phyloP scores from a whole-genome alignment of 2,888 invertebrate species.

The Frankliniella fusca region DNA sequence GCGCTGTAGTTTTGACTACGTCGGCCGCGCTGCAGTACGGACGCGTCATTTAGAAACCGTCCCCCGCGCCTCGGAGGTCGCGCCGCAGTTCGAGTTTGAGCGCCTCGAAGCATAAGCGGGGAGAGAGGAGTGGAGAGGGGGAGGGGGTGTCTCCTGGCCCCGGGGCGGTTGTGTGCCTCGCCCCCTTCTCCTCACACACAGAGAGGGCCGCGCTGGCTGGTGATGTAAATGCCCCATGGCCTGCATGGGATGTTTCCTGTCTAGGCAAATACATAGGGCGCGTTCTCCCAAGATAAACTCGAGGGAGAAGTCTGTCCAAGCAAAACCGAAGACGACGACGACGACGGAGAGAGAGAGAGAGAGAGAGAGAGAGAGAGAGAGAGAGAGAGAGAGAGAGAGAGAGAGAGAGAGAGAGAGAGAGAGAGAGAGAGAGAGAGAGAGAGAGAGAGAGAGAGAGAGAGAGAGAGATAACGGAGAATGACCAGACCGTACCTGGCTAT shows the following conservation, averaged over 20 bases:
- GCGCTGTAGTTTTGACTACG: too few relatives aligned
- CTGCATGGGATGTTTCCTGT: neutral
- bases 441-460: conserved; percentile 6
- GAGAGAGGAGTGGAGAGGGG: too few relatives aligned
- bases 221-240: neutral
- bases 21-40: too few relatives aligned
- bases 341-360: neutral
- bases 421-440: conserved; percentile 1
- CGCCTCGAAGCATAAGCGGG: too few relatives aligned
- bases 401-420: conserved; percentile 1
- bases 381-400: neutral
- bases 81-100: too few relatives aligned
- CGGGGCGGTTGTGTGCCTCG: too few relatives aligned
- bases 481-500: neutral
- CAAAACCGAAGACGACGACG: neutral
- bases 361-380: neutral
- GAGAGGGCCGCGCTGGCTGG: neutral
- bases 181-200: neutral
- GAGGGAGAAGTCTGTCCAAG: neutral
- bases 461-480: conserved; percentile 8
- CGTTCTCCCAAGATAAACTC: neutral
- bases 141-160: too few relatives aligned
- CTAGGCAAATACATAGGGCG: neutral
- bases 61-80: too few relatives aligned
- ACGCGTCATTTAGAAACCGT: too few relatives aligned